Base-by-base conservation (phyloP, 64 coral and sea anemone genomes). In the Actinia tenebrosa region DNA sequence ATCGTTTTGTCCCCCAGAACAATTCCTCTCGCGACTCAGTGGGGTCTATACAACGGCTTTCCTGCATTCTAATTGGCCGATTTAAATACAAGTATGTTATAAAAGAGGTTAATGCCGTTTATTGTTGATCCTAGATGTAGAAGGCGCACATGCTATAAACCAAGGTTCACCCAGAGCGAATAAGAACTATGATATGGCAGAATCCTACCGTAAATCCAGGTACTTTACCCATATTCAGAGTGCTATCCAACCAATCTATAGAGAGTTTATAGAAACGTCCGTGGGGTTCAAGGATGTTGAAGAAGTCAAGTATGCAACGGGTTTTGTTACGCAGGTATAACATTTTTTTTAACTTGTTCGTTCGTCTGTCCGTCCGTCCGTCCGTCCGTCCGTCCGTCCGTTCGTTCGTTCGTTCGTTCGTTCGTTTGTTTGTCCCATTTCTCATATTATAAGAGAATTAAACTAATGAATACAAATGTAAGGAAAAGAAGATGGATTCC, bases 311-410 rank as follows among this genome's bases (percentile, higher is more conserved):
- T 98, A 91, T 75, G 72, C 95, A 20, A 98, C 91, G 26, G 83
- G 68, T 15, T 98, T 93, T 68, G 87, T 88, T 22, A 98, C 45
- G 78, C 95, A 98, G 86, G 95, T 98, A 80, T 20, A 10, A 58
- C 7, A 16, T 58, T 58, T 58, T 11, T 58, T 58, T 58, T 10
- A 11, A 58, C 13, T 58, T 60, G 42, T 84, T 84, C 26, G 56
- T 80, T 44, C 18, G 44, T 44, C 2, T 80, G 79, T 45, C 3
- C 16, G 23, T 55, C 16, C 1, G 20, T 61, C 10, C 4, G 20
- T 52, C 16, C 9, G 6, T 58, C 4, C 2, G 27, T 58, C 16
- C 16, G 18, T n/a, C 25, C 2, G 83, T 59, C 20, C 13, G 0
- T 80, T 80, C 13, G 56, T 58, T 58, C 3, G 56, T 58, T 58